phyloP scores from a whole-genome alignment of 2,888 invertebrate species.

The Dicyrtoma fusca region DNA sequence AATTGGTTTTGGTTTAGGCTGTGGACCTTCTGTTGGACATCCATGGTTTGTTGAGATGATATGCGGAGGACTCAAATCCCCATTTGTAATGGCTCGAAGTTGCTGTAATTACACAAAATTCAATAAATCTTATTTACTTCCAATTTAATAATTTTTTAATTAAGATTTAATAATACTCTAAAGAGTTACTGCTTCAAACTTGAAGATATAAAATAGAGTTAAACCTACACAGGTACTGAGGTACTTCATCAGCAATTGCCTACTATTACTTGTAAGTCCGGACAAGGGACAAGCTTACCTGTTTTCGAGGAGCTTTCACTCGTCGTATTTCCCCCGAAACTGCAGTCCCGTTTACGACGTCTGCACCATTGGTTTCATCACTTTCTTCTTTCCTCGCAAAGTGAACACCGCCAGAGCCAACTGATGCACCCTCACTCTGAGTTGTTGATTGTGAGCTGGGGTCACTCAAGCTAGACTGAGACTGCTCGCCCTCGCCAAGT shows the following conservation, averaged over 20 bases:
- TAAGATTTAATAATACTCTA: not conserved
- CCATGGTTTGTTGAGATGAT: constrained; percentile 44
- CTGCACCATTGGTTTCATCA: constrained; percentile 3
- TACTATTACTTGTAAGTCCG: not conserved
- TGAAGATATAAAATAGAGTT: not conserved
- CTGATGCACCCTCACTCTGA: not conserved
- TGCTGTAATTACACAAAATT: constrained; percentile 40
- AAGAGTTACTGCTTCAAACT: not conserved
- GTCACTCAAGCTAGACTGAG: constrained; percentile 6
- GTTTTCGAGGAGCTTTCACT: constrained; percentile 52
- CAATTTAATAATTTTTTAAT: too few species aligned
- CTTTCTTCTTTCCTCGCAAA: constrained; percentile 8
- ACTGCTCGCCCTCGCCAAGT: constrained; percentile 4
- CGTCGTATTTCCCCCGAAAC: constrained; percentile 25
- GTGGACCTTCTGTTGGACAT: constrained; percentile 11
- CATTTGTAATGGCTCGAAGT: constrained; percentile 53
- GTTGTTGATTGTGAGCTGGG: constrained; percentile 3
- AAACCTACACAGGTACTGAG: not conserved
- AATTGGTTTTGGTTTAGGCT: not conserved
- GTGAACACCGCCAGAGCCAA: not conserved
- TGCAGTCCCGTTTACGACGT: not conserved
- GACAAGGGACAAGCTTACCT: constrained; percentile 33
- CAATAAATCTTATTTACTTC: constrained; percentile 46
- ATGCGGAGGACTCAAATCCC: constrained; percentile 54
- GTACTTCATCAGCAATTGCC: not conserved